phyloP scores from a whole-genome alignment of 1,140 invertebrate species.

The Zaprionus taronus region DNA sequence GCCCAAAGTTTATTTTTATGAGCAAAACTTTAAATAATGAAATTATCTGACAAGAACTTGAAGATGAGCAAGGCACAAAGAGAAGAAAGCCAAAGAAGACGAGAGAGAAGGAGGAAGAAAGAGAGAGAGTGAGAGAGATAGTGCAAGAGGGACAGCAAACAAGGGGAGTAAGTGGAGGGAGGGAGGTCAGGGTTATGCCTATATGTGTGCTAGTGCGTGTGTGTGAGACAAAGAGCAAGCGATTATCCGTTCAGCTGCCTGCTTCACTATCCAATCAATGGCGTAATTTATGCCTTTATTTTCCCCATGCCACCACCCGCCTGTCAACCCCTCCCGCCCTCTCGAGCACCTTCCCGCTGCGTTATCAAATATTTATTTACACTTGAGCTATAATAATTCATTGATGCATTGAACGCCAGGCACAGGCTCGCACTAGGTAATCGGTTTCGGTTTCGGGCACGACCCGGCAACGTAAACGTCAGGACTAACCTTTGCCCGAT shows the following conservation, averaged over 20 bases:
- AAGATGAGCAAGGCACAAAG: slow-evolving; percentile 51
- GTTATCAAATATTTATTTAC: slow-evolving; percentile 82
- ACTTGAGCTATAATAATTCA: slow-evolving; percentile 81
- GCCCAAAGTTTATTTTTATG: slow-evolving; percentile 82
- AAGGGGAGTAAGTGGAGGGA: neutral
- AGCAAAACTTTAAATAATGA: slow-evolving; percentile 81
- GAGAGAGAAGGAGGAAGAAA: slow-evolving; percentile 17
- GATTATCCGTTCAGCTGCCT: slow-evolving; percentile 37
- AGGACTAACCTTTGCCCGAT: slow-evolving; percentile 79
- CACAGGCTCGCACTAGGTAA: slow-evolving; percentile 66
- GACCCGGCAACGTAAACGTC: slow-evolving; percentile 81
- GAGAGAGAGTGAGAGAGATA: neutral
- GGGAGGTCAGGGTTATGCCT: neutral
- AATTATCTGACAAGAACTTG: slow-evolving; percentile 81
- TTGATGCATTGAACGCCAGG: slow-evolving; percentile 76
- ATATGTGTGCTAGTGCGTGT: neutral
- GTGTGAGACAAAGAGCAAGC: slow-evolving; percentile 18
- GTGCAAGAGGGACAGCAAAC: slow-evolving; percentile 6
- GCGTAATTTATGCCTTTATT: slow-evolving; percentile 72
- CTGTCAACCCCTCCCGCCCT: neutral
- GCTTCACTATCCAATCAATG: slow-evolving; percentile 64
- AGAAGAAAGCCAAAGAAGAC: neutral
- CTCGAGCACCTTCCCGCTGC: slow-evolving; percentile 39
- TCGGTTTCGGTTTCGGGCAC: slow-evolving; percentile 60
- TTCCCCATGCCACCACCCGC: slow-evolving; percentile 8